These are phyloP conservation scores for Drosophila pallidifrons DNA, from an alignment of 1,140 invertebrate genomes.

Conservation along the genomic window DNA sequence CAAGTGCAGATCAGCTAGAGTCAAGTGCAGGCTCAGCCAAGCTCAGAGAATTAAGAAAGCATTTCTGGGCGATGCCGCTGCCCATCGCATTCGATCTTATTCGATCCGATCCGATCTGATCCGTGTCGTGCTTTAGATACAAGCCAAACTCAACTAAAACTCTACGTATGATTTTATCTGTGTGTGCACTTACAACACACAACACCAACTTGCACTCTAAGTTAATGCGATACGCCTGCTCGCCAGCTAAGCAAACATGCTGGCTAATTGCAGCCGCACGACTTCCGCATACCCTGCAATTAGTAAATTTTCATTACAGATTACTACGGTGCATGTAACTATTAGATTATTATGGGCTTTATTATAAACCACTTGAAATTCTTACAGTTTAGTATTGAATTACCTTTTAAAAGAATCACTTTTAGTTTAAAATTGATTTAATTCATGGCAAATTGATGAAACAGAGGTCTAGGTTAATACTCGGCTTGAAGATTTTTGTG, in stretches of 20 bases:
- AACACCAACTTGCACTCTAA: conserved; percentile 24
- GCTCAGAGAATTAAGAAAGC: conserved; percentile 32
- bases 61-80: conserved; percentile 40
- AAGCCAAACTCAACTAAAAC: conserved; percentile 33
- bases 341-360: neutral
- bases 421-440: too few species aligned
- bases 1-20: conserved; percentile 16
- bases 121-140: conserved; percentile 65
- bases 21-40: conserved; percentile 41
- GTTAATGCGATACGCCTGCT: conserved; percentile 1
- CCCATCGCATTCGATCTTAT: conserved; percentile 2
- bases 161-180: conserved; percentile 72
- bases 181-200: conserved; percentile 21
- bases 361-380: neutral
- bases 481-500: too few species aligned
- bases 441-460: too few species aligned
- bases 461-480: too few species aligned
- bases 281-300: conserved; percentile 19
- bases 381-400: neutral
- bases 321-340: neutral
- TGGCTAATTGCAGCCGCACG: neutral
- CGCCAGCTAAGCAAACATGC: conserved; percentile 47
- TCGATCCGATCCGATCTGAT: conserved; percentile 30
- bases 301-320: neutral
- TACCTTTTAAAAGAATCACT: too few species aligned